phyloP scores from a whole-genome alignment of 2,888 invertebrate species.

The Pseudoips prasinana region DNA sequence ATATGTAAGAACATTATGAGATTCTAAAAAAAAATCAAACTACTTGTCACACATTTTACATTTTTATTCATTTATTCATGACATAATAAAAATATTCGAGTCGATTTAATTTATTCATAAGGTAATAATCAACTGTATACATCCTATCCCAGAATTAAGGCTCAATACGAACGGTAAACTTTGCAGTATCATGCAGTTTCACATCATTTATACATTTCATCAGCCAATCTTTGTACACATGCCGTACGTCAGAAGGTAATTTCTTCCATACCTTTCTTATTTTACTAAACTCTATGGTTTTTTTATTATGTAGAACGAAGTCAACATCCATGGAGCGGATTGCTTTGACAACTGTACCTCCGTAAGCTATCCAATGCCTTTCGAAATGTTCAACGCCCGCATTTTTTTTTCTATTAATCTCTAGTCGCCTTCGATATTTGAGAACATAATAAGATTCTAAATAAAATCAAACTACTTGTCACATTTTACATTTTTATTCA shows the following conservation, averaged over 20 bases:
- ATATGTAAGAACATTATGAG: no score
- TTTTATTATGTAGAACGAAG: slow-evolving; percentile 58
- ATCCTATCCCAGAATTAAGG: slow-evolving; percentile 37
- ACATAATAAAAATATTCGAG: slow-evolving; percentile 6
- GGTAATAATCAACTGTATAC: slow-evolving; percentile 12
- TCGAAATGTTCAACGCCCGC: no score
- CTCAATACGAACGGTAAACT: slow-evolving; percentile 54
- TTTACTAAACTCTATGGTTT: slow-evolving; percentile 44
- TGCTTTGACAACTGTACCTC: slow-evolving; percentile 72
- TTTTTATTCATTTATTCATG: slow-evolving; percentile 4
- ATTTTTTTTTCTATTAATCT: no score
- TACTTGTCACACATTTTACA: not conserved
- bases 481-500: slow-evolving; percentile 6
- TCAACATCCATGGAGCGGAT: slow-evolving; percentile 56
- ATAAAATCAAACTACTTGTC: not conserved
- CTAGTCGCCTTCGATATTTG: no score
- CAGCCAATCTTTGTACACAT: slow-evolving; percentile 67
- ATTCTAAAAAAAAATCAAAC: no score
- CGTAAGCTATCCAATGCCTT: slow-evolving; percentile 85
- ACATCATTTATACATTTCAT: slow-evolving; percentile 62
- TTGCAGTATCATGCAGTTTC: slow-evolving; percentile 50
- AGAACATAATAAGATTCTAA: no score
- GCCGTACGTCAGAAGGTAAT: slow-evolving; percentile 45
- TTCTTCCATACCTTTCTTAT: slow-evolving; percentile 55
- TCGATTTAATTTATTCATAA: slow-evolving; percentile 6